Evolutionary conservation across 2,888 invertebrate species (phyloP), one percentile per base, ranked within the genome.

Genomic region (Gastracanthus pulcherrimus): DNA sequence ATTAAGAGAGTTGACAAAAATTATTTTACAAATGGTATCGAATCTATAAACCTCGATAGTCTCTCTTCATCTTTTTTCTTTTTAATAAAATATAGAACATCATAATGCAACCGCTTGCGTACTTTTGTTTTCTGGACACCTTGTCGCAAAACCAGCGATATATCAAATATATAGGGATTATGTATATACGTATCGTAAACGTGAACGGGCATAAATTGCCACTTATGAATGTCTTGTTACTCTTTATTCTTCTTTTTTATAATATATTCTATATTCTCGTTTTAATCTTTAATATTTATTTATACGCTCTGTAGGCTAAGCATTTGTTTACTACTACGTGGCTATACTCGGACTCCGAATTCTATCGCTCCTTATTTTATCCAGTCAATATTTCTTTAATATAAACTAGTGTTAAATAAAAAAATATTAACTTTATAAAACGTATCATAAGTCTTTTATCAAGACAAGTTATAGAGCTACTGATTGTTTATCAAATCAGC

Each of bases 1-100:
- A 45, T 41, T 4, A 55, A n/a, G 16, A 69, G 16, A 48, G 45
- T 51, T 3, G 45, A 69, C 26, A 48, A 62, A 38, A 38, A 66
- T 64, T 67, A 67, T 67, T 76, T 71, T 41, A 66, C 13, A 69
- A 66, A 51, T 38, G 19, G 4, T 66, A 58, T 81, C 23, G 72
- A 72, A 81, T 81, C 41, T 34, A 36, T 55, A 64, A 55, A 38
- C 45, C 31, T 55, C n/a, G 41, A 67, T 51, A 64, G 16, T 74
- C 23, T 34, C 13, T 66, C 26, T 38, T 64, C 51, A 16, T 26
- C 7, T 29, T 67, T 26, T 48, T 84, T 81, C 78, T 84, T 88
- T 89, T 89, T 88, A 89, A 88, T 89, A 90, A 90, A 91, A 90
- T 90, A 89, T 88, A 89, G 87, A 89, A 88, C 87, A 87, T 89